phyloP scores from a whole-genome alignment of 2,113 vertebrate genomes.

The Bombycilla garrulus region DNA sequence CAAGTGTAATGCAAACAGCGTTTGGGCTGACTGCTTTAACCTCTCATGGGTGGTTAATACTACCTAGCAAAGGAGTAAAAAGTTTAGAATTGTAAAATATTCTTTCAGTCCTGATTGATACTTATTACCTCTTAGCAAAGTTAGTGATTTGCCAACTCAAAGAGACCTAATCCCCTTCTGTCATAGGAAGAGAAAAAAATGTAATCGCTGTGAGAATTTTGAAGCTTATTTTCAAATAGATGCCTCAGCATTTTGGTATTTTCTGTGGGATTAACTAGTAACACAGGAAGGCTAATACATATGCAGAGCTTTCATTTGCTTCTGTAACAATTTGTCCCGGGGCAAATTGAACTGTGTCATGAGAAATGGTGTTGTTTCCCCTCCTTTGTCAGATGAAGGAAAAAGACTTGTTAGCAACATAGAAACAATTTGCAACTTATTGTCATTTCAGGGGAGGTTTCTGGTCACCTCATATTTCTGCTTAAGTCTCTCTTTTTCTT shows the following conservation, averaged over 20 bases:
- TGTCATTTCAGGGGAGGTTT: not conserved
- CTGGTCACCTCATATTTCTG: not conserved
- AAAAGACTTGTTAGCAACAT: not conserved
- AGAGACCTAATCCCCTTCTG: conserved; percentile 10
- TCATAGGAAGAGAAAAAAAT: not conserved
- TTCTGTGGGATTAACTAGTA: conserved; percentile 52
- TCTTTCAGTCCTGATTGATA: not conserved
- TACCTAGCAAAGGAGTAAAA: not conserved
- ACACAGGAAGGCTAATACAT: conserved; percentile 35
- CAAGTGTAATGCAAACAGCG: rapidly evolving
- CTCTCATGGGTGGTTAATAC: not conserved
- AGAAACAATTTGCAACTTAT: not conserved
- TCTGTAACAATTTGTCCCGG: conserved; percentile 12
- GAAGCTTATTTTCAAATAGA: conserved; percentile 35
- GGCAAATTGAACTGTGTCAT: not conserved
- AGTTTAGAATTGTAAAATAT: not conserved
- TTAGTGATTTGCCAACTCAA: not conserved
- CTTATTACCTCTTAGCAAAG: not conserved
- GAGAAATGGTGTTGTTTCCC: not conserved
- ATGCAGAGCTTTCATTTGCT: conserved; percentile 43
- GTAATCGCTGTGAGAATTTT: conserved; percentile 1
- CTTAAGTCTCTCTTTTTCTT: not conserved
- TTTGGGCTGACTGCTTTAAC: not conserved
- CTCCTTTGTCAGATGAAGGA: not conserved
- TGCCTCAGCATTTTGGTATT: conserved; percentile 57